Evolutionary conservation across 2,797 vertebrate genomes (phyloP), one percentile per base, ranked within the genome.

Genomic region (Scyliorhinus canicula): DNA sequence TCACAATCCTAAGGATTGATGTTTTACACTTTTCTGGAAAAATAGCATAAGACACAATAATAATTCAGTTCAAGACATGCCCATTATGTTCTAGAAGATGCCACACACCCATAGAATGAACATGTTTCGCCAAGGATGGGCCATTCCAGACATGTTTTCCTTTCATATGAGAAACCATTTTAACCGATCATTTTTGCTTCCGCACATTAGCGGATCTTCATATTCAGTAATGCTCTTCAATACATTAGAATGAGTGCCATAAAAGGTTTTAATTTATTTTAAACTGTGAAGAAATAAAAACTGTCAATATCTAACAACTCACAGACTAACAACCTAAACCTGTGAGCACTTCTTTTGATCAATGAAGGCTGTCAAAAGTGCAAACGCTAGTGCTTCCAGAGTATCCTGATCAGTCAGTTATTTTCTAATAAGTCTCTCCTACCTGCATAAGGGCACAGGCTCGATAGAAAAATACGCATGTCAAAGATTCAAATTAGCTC

Each of bases 331-430:
- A 65, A 16, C 65, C 44, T 50, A 93, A 35, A 93, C 50, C 67
- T 94, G n/a, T 74, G 74, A 71, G 31, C 44, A 24, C 19, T 55
- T 94, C 40, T 90, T 60, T 60, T 94, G 93, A 94, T 94, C 55
- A 94, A 94, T 71, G 65, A n/a, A 55, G 6, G 69, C 40, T 52
- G 47, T 71, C 93, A 94, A 74, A 74, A 31, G 28, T 69, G 47
- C 28, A 74, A 74, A 11, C 44, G 21, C 93, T 7, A 94, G 31
- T n/a, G 16, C 47, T 7, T n/a, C 14, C 44, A 35, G 44, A 52
- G 69, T 52, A 94, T 74, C 40, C 28, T 47, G 91, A 93, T 93
- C 24, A 28, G 91, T 28, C 11, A 65, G 63, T 93, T 67, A 40
- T 47, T 47, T 93, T 93, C 28, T 31, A 74, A 74, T 74, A 8